Conservation (phyloP, 2,888 invertebrate genomes). For the Dichetophora obliterata region DNA sequence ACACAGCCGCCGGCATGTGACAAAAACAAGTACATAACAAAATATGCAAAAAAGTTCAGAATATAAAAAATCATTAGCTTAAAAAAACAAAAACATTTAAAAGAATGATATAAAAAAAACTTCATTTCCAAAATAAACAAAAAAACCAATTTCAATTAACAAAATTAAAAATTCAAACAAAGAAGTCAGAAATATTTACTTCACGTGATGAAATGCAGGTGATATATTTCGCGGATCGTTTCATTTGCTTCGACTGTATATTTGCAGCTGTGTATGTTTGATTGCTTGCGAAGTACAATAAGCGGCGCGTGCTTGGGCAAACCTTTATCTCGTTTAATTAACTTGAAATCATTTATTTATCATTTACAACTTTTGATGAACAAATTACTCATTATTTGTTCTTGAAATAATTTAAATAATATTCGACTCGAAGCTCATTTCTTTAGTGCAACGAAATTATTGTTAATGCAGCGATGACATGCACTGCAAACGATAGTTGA, state of each 20-base stretch:
- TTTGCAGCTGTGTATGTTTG: too few relatives aligned
- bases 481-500: too few relatives aligned
- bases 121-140: too few relatives aligned
- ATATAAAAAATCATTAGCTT: too few relatives aligned
- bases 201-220: not conserved
- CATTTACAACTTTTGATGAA: not conserved
- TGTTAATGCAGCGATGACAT: too few relatives aligned
- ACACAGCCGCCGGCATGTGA: not conserved
- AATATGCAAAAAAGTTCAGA: too few relatives aligned
- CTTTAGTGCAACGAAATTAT: too few relatives aligned
- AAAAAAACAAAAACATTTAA: too few relatives aligned
- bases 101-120: too few relatives aligned
- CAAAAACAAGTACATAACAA: not conserved
- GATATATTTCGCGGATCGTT: too few relatives aligned
- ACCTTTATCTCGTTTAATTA: not conserved
- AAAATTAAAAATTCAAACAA: not conserved
- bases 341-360: not conserved
- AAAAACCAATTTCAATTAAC: not conserved
- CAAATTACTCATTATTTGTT: not conserved
- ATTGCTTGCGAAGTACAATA: too few relatives aligned
- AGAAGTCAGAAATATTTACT: not conserved
- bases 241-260: too few relatives aligned
- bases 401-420: not conserved
- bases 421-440: not conserved
- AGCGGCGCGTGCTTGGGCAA: not conserved